These are phyloP conservation scores for Diploptera punctata DNA, from an alignment of 2,888 invertebrate genomes.

Conservation along the genomic window DNA sequence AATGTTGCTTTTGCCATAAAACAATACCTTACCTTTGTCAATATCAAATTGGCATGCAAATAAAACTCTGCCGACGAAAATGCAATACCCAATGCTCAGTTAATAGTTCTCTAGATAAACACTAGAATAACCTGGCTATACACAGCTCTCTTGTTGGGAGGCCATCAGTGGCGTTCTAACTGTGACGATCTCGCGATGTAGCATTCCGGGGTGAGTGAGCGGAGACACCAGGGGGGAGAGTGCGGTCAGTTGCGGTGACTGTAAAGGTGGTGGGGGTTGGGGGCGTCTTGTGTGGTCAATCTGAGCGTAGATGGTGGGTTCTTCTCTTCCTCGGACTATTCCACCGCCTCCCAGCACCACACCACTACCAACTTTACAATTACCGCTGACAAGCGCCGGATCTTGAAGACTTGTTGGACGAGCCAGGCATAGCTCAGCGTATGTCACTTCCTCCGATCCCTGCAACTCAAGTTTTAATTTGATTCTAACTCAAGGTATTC, in stretches of 20 bases:
- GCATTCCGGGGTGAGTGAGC: conserved; percentile 51
- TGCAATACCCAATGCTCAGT: neutral
- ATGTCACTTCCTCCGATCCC: conserved; percentile 63
- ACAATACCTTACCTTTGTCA: neutral
- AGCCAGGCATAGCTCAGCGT: conserved; percentile 65
- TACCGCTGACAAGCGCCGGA: conserved; percentile 51
- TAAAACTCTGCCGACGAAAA: neutral
- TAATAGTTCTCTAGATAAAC: neutral
- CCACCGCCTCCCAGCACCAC: conserved; percentile 39
- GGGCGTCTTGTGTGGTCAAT: conserved; percentile 71
- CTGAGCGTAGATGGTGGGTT: conserved; percentile 76
- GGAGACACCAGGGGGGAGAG: conserved; percentile 44
- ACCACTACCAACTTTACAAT: conserved; percentile 34
- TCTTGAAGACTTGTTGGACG: conserved; percentile 61
- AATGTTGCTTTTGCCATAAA: too few species aligned
- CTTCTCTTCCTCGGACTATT: conserved; percentile 63
- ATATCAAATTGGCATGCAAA: neutral
- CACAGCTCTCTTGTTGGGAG: conserved; percentile 73
- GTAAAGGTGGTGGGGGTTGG: conserved; percentile 49
- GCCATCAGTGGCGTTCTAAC: conserved; percentile 74
- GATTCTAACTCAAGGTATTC: too few species aligned
- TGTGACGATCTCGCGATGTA: conserved; percentile 68
- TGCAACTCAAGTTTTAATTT: too few species aligned
- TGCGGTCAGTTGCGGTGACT: conserved; percentile 20
- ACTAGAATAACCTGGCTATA: conserved; percentile 54